Evolutionary conservation across 2,113 vertebrate species (phyloP).

Genomic region (Daphoenositta chrysoptera): DNA sequence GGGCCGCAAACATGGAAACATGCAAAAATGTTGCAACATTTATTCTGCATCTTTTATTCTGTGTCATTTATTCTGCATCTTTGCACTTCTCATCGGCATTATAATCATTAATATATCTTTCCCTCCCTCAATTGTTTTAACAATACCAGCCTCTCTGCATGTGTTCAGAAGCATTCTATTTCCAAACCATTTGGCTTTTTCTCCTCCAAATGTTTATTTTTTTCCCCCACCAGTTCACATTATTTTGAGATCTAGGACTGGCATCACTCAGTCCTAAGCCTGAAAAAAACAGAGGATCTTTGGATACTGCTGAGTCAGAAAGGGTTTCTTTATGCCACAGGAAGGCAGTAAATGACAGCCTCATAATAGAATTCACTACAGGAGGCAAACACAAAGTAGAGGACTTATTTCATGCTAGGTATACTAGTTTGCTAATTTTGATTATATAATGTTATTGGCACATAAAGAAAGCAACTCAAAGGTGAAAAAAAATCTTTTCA

Average conservation of each 20-base stretch:
- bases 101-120: background rate
- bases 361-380: background rate
- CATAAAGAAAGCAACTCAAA: background rate
- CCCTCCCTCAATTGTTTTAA: background rate
- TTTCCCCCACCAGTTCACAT: background rate
- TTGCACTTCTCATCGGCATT: background rate
- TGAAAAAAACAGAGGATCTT: background rate
- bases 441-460: background rate
- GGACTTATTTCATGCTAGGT: background rate
- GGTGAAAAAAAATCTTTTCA: background rate
- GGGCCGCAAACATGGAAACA: background rate
- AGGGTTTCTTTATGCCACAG: background rate
- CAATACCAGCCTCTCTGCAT: background rate
- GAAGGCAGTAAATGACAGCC: background rate
- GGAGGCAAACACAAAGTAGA: background rate
- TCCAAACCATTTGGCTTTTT: background rate
- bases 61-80: background rate
- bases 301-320: background rate
- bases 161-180: background rate
- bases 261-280: background rate
- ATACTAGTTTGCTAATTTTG: background rate
- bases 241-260: background rate
- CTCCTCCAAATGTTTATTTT: background rate
- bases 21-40: too few relatives aligned
- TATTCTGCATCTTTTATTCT: background rate